A percentile compares a stretch with the other conserved stretches of the same genome.
Conservation (phyloP, 2,888 invertebrate genomes). For the Meiosimyza platycephala region DNA sequence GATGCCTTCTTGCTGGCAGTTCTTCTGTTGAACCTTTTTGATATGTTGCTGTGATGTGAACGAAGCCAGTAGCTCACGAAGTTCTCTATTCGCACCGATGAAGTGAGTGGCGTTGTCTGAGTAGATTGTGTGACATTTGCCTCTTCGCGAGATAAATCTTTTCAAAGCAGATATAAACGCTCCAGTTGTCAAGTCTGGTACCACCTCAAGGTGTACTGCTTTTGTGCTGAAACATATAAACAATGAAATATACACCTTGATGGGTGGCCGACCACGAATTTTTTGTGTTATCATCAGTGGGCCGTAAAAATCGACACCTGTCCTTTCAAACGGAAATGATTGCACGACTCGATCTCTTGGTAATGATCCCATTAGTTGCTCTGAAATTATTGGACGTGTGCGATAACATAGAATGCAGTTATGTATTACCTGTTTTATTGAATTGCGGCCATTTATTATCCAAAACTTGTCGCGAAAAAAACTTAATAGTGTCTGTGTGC, state of each 20-base stretch:
- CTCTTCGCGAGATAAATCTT: constrained; percentile 8
- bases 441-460: neutral
- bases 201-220: constrained; percentile 21
- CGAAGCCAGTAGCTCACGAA: neutral
- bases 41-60: neutral
- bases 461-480: neutral
- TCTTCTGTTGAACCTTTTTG: no score
- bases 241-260: constrained; percentile 39
- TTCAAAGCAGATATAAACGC: constrained; percentile 27
- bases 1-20: neutral
- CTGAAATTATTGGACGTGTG: neutral
- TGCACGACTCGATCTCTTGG: no score
- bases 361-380: no score
- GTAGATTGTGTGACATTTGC: constrained; percentile 7
- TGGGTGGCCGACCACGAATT: no score
- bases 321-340: no score
- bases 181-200: constrained; percentile 13
- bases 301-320: no score
- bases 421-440: neutral
- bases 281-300: no score
- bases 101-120: constrained; percentile 13
- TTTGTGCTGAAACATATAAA: constrained; percentile 24
- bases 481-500: no score
- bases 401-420: neutral
- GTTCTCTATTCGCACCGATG: constrained; percentile 4